These are phyloP conservation scores for Tichodroma muraria DNA, from an alignment of 2,113 vertebrate species.

Conservation along the genomic window DNA sequence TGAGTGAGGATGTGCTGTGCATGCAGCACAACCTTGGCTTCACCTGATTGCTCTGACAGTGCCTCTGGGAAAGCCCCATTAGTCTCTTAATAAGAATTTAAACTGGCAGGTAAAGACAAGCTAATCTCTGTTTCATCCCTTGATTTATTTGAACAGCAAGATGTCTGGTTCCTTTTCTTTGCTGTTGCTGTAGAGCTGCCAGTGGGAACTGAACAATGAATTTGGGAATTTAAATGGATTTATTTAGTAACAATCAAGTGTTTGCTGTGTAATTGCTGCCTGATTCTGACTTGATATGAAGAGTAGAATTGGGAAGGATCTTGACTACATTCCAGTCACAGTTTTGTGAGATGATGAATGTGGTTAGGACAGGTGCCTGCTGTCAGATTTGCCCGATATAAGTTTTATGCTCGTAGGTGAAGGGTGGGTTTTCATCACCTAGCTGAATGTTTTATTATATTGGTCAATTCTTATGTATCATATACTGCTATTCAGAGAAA, in stretches of 20 bases:
- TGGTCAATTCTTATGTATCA: background rate
- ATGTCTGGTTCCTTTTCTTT: background rate
- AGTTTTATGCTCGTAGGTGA: fast-evolving
- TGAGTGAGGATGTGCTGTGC: fast-evolving
- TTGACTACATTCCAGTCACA: background rate
- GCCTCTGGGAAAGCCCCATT: background rate
- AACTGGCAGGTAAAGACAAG: background rate
- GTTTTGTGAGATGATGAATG: background rate
- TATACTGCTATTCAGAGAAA: background rate
- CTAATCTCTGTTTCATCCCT: background rate
- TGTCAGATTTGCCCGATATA: background rate
- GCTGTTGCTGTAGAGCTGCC: background rate
- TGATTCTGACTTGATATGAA: fast-evolving
- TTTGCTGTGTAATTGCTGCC: background rate
- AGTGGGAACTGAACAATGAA: background rate
- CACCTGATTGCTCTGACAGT: background rate
- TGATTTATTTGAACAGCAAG: background rate
- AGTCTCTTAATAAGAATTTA: background rate
- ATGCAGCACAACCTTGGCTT: background rate
- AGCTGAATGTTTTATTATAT: background rate
- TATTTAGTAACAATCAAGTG: background rate
- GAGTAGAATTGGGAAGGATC: background rate
- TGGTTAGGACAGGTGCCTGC: background rate
- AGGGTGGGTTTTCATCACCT: background rate
- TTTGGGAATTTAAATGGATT: background rate